phyloP scores from a whole-genome alignment of 1,140 invertebrate species.

The Cepaea nemoralis region DNA sequence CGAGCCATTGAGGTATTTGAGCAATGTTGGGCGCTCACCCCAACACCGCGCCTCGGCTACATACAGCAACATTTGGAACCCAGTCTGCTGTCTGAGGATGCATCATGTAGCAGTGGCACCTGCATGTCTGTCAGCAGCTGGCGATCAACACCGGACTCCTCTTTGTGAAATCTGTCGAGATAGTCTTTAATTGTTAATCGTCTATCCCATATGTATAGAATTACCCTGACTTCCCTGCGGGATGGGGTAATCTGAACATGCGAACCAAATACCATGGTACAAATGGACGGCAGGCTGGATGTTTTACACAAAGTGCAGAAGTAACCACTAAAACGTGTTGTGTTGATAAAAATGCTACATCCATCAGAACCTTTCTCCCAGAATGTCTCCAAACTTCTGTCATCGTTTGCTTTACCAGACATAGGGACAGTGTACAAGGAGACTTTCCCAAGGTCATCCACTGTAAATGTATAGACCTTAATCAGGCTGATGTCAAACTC shows the following conservation, averaged over 20 bases:
- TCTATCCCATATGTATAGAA: slow-evolving; percentile 36
- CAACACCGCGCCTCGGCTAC: too few species aligned
- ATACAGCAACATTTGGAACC: too few species aligned
- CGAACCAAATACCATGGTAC: slow-evolving; percentile 36
- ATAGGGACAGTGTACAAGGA: neutral
- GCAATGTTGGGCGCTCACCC: too few species aligned
- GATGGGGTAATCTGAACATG: slow-evolving; percentile 28
- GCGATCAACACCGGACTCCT: slow-evolving; percentile 34
- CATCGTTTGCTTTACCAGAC: neutral
- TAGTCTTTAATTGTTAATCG: slow-evolving; percentile 35
- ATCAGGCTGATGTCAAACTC: slow-evolving; percentile 30
- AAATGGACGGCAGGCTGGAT: slow-evolving; percentile 34
- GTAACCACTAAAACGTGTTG: slow-evolving; percentile 37
- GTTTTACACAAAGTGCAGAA: slow-evolving; percentile 36
- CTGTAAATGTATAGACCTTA: slow-evolving; percentile 34
- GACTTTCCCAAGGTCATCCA: slow-evolving; percentile 22
- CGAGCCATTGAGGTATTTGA: too few species aligned
- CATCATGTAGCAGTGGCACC: slow-evolving; percentile 29
- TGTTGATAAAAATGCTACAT: slow-evolving; percentile 5
- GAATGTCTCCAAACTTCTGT: neutral
- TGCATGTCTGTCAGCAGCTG: slow-evolving; percentile 38
- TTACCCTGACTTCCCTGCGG: slow-evolving; percentile 30
- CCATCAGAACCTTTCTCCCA: slow-evolving; percentile 35
- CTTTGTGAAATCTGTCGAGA: slow-evolving; percentile 29
- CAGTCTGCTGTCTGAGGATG: slow-evolving; percentile 29